phyloP scores from a whole-genome alignment of 2,888 invertebrate species.

The Hecatera dysodea region DNA sequence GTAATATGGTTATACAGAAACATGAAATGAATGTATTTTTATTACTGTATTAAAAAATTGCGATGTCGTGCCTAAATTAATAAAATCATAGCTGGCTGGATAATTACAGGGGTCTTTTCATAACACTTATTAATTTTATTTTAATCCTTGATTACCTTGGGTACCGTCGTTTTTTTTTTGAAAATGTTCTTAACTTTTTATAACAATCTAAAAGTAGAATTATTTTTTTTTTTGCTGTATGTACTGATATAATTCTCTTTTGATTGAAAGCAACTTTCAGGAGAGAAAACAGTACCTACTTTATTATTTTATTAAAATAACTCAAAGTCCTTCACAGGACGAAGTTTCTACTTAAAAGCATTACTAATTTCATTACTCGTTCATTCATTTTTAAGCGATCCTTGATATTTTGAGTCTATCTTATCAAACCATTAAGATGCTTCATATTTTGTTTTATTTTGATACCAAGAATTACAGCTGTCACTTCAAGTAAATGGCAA shows the following conservation, averaged over 20 bases:
- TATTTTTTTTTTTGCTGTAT: neutral
- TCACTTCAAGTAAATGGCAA: conserved; percentile 11
- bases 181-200: neutral
- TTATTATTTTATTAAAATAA: no score
- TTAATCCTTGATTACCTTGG: neutral
- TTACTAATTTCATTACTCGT: no score
- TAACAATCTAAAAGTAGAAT: neutral
- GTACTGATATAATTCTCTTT: neutral
- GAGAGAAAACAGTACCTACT: no score
- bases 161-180: neutral
- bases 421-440: neutral
- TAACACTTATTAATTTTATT: neutral
- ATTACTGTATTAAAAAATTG: neutral
- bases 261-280: no score
- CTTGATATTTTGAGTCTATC: neutral
- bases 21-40: neutral
- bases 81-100: neutral
- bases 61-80: neutral
- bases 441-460: neutral
- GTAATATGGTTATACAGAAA: neutral
- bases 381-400: no score
- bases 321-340: no score
- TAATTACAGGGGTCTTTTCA: neutral
- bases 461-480: neutral
- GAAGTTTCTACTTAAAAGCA: neutral